Base-by-base conservation (phyloP, 2,888 invertebrate genomes). In the Furcula furcula region DNA sequence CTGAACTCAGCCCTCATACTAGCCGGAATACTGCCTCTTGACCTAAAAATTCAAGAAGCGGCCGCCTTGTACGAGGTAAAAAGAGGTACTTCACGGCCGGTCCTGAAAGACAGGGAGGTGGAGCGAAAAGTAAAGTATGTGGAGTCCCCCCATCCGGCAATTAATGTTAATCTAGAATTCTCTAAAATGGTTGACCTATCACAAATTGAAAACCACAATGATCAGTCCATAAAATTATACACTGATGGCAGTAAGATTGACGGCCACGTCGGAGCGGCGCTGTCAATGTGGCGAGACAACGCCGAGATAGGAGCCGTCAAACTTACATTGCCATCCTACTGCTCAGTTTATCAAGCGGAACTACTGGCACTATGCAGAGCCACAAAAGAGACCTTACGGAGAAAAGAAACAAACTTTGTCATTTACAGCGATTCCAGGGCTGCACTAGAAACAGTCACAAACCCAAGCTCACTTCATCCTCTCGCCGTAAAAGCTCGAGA, bases 41-140 rank as follows among this genome's bases (percentile, higher is more conserved):
- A 48, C 35, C 33, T 53, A 1, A 12, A 47, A 0, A 27, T 47
- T 3, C 25, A 18, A 0, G 55, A 59, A 20, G 39, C 31, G 6
- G 41, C 45, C 6, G 2, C 22, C 10, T n/a, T 23, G 11, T 11
- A 31, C 30, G 30, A 31, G 22, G 13, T 6, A 7, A 31, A 11
- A 10, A 12, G 23, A 11, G 11, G 11, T 9, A 5, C 9, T 3
- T 11, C 23, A 3, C 23, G 4, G 12, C 5, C 10, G 11, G 3
- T 5, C 2, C 11, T 9, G 11, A 2, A 2, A 10, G 11, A 11
- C 4, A 23, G 11, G 3, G 11, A 23, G 11, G 7, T 23, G 4
- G 23, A 23, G 23, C 10, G 23, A 7, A 23, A 2, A 7, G 10
- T 11, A 3, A 4, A 3, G 4, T 3, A 3, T 3, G 4, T 10